phyloP scores from a whole-genome alignment of 23 tunicate genomes.

The Ciona savignyi region DNA sequence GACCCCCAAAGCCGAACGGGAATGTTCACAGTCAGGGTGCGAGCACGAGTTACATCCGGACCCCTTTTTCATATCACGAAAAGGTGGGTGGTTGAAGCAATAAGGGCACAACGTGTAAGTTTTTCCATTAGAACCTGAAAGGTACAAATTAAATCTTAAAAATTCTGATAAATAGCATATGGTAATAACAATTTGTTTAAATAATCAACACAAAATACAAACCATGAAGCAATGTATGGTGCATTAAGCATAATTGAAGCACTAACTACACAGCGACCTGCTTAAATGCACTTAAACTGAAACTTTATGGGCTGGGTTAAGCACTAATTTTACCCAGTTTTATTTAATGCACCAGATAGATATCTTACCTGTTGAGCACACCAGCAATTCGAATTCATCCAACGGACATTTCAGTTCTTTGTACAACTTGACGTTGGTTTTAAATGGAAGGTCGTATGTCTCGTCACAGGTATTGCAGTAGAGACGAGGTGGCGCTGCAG shows the following conservation, averaged over 20 bases:
- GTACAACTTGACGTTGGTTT: slow-evolving; percentile 82
- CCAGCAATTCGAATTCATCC: slow-evolving; percentile 95
- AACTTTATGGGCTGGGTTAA: no score
- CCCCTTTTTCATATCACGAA: slow-evolving; percentile 64
- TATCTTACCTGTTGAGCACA: slow-evolving; percentile 87
- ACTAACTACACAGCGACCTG: no score
- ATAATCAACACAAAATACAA: no score
- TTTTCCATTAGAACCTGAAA: slow-evolving; percentile 68
- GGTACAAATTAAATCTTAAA: no score
- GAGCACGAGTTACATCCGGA: slow-evolving; percentile 94
- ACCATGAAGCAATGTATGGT: no score
- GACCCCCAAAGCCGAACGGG: slow-evolving; percentile 74
- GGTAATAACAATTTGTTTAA: no score
- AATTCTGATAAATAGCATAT: no score
- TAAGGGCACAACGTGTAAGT: slow-evolving; percentile 90
- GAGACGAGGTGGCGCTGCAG: slow-evolving; percentile 75
- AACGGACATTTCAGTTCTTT: slow-evolving; percentile 86
- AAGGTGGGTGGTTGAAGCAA: slow-evolving; percentile 99
- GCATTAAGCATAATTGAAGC: no score
- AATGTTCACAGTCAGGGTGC: slow-evolving; percentile 92
- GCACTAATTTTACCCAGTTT: no score
- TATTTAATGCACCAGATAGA: no score
- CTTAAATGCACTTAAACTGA: no score
- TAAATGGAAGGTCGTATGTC: slow-evolving; percentile 85
- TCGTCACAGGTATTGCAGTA: slow-evolving; percentile 93